Base-by-base conservation (phyloP, 2,797 vertebrate genomes). In the Craterocephalus amniculus region DNA sequence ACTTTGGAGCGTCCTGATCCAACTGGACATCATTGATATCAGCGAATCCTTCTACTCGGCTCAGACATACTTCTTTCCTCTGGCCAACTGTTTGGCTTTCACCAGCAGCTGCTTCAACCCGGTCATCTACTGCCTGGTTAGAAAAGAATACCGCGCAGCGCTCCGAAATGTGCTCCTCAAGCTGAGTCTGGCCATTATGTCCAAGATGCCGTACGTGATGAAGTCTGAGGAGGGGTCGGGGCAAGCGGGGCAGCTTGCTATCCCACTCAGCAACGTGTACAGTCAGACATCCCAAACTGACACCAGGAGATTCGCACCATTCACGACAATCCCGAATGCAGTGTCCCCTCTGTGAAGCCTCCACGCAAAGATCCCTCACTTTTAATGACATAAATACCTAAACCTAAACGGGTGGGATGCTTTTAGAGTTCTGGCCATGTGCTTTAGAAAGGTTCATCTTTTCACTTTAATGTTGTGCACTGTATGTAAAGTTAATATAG, bases 101-200 rank as follows among this genome's bases (percentile, higher is more conserved):
- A 85, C 90, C 81, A 95, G 94, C 84, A 95, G 93, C 81, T 96
- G 95, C 84, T 91, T 96, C 62, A 96, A 96, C 84, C 96, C 95
- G 0, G 73, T 95, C 60, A 91, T 95, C 63, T 95, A 95, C 84
- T 95, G 95, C 81, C 87, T 96, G 35, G 92, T 94, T 4, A 83
- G 93, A 34, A 90, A 63, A 29, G 92, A 95, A 55, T 94, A 94
- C 65, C 83, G 90, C 2, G 51, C 58, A 24, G 92, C 91, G 0
- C 86, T 94, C 20, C 87, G 60, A 29, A 91, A 78, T 8, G 40
- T 92, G 40, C 79, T 94, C 69, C 72, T 87, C 63, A 90, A 88
- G 32, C 31, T 94, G 6, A 83, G 68, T 38, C 51, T 89, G 18
- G 65, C 86, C 11, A 8, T 88, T 4, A 67, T 73, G 57, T 89